These are phyloP conservation scores for Ia io DNA, from an alignment of 2,113 vertebrate species.

Conservation along the genomic window DNA sequence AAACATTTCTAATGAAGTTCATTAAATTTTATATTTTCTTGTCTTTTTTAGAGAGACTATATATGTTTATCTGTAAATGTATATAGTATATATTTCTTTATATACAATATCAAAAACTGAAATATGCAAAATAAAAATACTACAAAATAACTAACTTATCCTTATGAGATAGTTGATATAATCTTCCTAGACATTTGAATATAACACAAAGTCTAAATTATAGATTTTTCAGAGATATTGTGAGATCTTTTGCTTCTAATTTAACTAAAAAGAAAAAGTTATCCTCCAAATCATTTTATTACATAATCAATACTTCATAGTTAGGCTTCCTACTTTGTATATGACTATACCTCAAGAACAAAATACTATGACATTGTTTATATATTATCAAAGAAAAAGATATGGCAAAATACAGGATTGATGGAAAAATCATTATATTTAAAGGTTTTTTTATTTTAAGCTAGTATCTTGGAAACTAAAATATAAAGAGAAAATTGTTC, in stretches of 20 bases:
- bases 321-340: constrained; percentile 22
- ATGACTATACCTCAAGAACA: constrained; percentile 29
- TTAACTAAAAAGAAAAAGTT: neutral
- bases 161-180: neutral
- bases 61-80: neutral
- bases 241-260: neutral
- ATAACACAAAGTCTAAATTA: constrained; percentile 20
- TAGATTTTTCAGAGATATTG: neutral
- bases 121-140: constrained; percentile 44
- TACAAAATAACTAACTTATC: constrained; percentile 36
- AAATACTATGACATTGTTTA: neutral
- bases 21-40: neutral
- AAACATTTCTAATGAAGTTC: constrained; percentile 27
- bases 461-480: constrained; percentile 28
- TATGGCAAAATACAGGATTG: neutral
- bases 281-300: constrained; percentile 6
- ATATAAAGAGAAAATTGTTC: constrained; percentile 22
- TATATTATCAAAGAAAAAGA: constrained; percentile 34
- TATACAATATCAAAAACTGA: constrained; percentile 46
- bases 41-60: neutral
- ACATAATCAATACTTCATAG: constrained; percentile 8
- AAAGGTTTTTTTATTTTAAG: neutral
- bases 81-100: neutral
- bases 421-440: neutral
- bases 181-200: neutral